Conservation (phyloP, 2,113 vertebrate species). For the Catharus bicknelli region DNA sequence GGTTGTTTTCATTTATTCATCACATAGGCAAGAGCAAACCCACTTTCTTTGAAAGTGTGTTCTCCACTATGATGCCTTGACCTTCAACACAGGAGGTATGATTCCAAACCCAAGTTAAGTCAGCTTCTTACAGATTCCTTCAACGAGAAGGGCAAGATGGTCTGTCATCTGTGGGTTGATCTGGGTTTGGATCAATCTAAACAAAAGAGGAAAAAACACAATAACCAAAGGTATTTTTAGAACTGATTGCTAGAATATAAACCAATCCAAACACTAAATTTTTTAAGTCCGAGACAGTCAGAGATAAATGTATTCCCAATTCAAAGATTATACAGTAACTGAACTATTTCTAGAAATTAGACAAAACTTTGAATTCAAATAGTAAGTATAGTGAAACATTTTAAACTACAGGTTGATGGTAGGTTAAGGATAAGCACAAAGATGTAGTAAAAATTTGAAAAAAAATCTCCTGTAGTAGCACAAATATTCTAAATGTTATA, state of each 20-base stretch:
- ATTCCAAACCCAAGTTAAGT: constrained; percentile 71
- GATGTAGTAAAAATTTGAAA: background rate
- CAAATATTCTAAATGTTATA: background rate
- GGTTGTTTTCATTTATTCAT: constrained; percentile 74
- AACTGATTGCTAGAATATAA: background rate
- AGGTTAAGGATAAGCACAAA: background rate
- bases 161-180: constrained; percentile 85
- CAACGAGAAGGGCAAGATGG: constrained; percentile 92
- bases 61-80: constrained; percentile 76
- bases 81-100: constrained; percentile 70
- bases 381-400: background rate
- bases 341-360: background rate
- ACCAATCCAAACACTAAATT: background rate
- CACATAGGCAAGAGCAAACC: constrained; percentile 76
- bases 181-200: constrained; percentile 95
- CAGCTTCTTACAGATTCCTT: constrained; percentile 66
- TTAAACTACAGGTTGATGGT: background rate
- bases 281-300: background rate
- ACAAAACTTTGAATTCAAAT: background rate
- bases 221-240: background rate
- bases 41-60: constrained; percentile 75
- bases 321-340: background rate
- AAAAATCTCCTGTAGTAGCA: background rate
- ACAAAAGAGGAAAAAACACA: background rate
- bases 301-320: background rate